These are phyloP conservation scores for Pheosia tremula DNA, from an alignment of 2,888 invertebrate species.

Conservation along the genomic window DNA sequence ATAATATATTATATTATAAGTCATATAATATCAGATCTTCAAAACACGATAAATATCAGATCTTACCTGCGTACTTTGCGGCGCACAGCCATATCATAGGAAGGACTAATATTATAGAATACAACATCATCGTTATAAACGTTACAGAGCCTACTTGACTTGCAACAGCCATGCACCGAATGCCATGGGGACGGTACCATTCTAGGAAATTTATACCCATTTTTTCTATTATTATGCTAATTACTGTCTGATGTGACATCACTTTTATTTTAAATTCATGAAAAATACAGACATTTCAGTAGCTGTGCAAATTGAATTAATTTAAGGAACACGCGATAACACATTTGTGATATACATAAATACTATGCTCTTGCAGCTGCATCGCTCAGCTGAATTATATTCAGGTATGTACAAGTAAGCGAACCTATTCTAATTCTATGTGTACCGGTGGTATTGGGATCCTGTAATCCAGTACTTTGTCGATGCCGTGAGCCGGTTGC, in stretches of 20 bases:
- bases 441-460: no score
- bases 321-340: background rate
- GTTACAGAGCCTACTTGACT: background rate
- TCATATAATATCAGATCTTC: no score
- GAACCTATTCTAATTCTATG: no score
- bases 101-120: background rate
- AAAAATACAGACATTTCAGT: background rate
- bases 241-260: background rate
- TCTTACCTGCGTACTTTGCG: background rate
- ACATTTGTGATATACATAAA: background rate
- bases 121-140: background rate
- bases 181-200: background rate
- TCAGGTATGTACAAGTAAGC: no score
- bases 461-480: no score
- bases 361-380: no score
- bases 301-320: background rate
- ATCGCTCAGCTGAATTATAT: no score
- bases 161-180: background rate
- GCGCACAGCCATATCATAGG: background rate
- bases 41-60: background rate
- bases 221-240: background rate
- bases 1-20: no score
- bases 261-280: background rate
- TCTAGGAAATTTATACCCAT: background rate
- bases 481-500: no score